Percentiles rank a stretch among this genome's conserved stretches.
phyloP scores from a whole-genome alignment of 2,888 invertebrate genomes.

The Agrilus mali region DNA sequence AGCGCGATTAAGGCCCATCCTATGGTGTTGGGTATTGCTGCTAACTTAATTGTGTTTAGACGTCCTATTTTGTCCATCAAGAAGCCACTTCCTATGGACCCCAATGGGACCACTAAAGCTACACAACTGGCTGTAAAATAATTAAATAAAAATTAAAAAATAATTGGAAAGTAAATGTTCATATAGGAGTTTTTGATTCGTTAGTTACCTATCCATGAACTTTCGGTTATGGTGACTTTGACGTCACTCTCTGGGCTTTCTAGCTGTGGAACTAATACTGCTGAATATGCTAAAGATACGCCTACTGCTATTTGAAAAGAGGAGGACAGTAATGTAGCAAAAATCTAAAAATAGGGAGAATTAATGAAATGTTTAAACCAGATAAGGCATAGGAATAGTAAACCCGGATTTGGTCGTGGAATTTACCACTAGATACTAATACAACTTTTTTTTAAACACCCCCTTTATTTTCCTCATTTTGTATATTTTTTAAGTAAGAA shows the following conservation, averaged over 20 bases:
- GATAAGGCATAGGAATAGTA: neutral
- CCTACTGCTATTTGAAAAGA: slow-evolving; percentile 48
- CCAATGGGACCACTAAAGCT: slow-evolving; percentile 41
- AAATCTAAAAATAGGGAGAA: slow-evolving; percentile 29
- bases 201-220: slow-evolving; percentile 42
- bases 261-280: slow-evolving; percentile 41
- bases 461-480: too few relatives aligned
- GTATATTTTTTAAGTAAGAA: too few relatives aligned
- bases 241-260: slow-evolving; percentile 23
- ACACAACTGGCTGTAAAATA: slow-evolving; percentile 41
- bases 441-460: too few relatives aligned
- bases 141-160: slow-evolving; percentile 1
- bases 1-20: slow-evolving; percentile 45
- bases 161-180: neutral
- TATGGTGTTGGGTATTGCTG: slow-evolving; percentile 39
- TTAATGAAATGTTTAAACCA: neutral
- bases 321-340: slow-evolving; percentile 40
- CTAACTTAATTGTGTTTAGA: slow-evolving; percentile 41
- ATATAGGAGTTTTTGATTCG: neutral
- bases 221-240: slow-evolving; percentile 29
- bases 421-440: too few relatives aligned
- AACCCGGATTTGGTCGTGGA: neutral
- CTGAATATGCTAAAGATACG: slow-evolving; percentile 44
- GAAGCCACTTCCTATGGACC: slow-evolving; percentile 40
- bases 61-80: slow-evolving; percentile 44